Conservation (phyloP, 2,888 invertebrate genomes). For the Sycophila texana region DNA sequence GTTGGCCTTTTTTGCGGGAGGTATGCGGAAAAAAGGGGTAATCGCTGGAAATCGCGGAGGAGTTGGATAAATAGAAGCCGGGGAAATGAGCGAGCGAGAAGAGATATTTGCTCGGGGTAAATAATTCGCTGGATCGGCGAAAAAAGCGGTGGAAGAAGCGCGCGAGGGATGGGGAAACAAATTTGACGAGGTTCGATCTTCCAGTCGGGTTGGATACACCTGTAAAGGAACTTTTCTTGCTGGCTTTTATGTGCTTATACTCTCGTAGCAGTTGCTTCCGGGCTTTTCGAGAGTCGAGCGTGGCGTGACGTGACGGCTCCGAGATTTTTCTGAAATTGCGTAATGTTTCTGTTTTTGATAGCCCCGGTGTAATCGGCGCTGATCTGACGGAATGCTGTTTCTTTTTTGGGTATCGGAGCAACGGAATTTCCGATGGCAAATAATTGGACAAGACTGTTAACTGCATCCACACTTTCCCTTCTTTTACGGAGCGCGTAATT, state of each 20-base stretch:
- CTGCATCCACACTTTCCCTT: slow-evolving; percentile 51
- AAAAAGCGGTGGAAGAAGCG: not conserved
- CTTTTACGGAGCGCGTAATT: slow-evolving; percentile 60
- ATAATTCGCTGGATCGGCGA: slow-evolving; percentile 34
- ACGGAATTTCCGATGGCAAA: too few relatives aligned
- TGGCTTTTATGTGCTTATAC: too few relatives aligned
- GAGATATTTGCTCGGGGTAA: slow-evolving; percentile 46
- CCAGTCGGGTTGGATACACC: not conserved
- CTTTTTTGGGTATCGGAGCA: too few relatives aligned
- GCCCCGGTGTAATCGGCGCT: too few relatives aligned
- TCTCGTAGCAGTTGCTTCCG: too few relatives aligned
- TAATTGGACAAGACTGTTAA: not conserved
- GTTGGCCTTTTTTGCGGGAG: slow-evolving; percentile 39
- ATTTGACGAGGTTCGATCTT: slow-evolving; percentile 13
- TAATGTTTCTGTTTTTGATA: too few relatives aligned
- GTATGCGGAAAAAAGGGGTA: slow-evolving; percentile 28
- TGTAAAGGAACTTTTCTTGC: too few relatives aligned
- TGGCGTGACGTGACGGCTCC: too few relatives aligned
- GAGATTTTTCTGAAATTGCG: too few relatives aligned
- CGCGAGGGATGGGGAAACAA: not conserved
- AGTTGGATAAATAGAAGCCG: slow-evolving; percentile 40
- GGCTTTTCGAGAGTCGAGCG: too few relatives aligned
- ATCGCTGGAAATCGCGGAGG: not conserved
- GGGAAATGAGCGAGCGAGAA: slow-evolving; percentile 27
- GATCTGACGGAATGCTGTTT: too few relatives aligned